Conservation (phyloP, 2,797 vertebrate species). For the Enteromius radiatus region DNA sequence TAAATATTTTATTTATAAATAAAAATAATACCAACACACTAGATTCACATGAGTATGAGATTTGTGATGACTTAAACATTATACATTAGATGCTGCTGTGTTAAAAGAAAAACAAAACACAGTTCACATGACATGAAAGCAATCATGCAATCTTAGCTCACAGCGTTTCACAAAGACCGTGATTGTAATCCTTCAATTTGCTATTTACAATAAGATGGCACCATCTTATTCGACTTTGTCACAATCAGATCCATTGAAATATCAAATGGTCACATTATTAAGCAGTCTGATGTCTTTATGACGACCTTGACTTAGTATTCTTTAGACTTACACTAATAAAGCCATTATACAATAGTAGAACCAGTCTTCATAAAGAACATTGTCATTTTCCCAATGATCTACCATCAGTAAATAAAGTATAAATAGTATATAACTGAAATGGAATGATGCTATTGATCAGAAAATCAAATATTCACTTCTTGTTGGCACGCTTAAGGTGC, state of each 20-base stretch:
- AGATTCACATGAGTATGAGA: slow-evolving; percentile 54
- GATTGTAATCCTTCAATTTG: slow-evolving; percentile 26
- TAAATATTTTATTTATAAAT: slow-evolving; percentile 75
- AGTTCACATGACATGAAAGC: slow-evolving; percentile 57
- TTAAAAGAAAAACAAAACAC: slow-evolving; percentile 42
- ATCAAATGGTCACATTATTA: slow-evolving; percentile 14
- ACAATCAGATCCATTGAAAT: slow-evolving; percentile 19
- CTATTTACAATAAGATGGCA: slow-evolving; percentile 36
- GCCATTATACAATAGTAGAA: slow-evolving; percentile 24
- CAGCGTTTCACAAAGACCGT: slow-evolving; percentile 59
- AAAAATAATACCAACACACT: slow-evolving; percentile 57
- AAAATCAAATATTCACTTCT: slow-evolving; percentile 44
- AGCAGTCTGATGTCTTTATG: neutral
- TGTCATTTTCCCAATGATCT: slow-evolving; percentile 37
- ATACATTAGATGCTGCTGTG: slow-evolving; percentile 47
- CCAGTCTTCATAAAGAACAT: slow-evolving; percentile 20
- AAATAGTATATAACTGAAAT: slow-evolving; percentile 44
- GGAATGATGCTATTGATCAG: slow-evolving; percentile 40
- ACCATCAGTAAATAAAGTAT: neutral
- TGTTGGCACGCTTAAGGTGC: slow-evolving; percentile 11
- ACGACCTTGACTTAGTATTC: neutral
- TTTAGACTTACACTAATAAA: slow-evolving; percentile 10
- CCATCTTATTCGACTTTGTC: slow-evolving; percentile 11
- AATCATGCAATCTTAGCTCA: slow-evolving; percentile 63
- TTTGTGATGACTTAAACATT: slow-evolving; percentile 43